These are phyloP conservation scores for Petrolisthes cinctipes DNA, from an alignment of 2,888 invertebrate species.

Conservation along the genomic window DNA sequence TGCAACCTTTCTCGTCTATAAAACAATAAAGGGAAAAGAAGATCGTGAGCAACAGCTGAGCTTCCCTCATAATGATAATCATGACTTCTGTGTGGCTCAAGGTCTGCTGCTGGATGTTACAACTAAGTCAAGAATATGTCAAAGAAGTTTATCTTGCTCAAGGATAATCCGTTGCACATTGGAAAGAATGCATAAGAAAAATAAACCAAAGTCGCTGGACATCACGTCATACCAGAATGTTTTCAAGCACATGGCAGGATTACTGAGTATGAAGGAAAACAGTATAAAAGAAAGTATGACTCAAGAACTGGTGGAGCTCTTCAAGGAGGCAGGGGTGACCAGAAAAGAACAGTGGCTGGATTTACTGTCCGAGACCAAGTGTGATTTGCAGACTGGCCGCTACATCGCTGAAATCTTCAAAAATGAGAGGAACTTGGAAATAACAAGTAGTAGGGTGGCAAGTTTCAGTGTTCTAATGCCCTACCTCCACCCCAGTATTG, in stretches of 20 bases:
- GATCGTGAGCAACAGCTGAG: slow-evolving; percentile 10
- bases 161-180: neutral
- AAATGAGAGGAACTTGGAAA: neutral
- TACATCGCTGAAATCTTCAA: neutral
- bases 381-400: neutral
- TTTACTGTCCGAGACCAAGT: slow-evolving; percentile 3
- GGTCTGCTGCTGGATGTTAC: slow-evolving; percentile 13
- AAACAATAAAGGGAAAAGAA: neutral
- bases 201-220: neutral
- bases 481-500: neutral
- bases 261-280: neutral
- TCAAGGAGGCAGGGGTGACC: neutral
- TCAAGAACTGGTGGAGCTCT: neutral
- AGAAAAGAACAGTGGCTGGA: slow-evolving; percentile 9
- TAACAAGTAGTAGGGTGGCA: neutral
- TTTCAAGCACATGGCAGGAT: slow-evolving; percentile 10
- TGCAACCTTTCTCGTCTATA: neutral
- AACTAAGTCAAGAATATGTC: too few relatives aligned
- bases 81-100: slow-evolving; percentile 4
- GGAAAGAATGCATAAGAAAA: neutral
- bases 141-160: neutral
- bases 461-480: slow-evolving; percentile 5
- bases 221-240: neutral
- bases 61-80: slow-evolving; percentile 17
- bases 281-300: neutral